Conservation (phyloP, 1,140 invertebrate genomes). For the Amphibalanus amphitrite region DNA sequence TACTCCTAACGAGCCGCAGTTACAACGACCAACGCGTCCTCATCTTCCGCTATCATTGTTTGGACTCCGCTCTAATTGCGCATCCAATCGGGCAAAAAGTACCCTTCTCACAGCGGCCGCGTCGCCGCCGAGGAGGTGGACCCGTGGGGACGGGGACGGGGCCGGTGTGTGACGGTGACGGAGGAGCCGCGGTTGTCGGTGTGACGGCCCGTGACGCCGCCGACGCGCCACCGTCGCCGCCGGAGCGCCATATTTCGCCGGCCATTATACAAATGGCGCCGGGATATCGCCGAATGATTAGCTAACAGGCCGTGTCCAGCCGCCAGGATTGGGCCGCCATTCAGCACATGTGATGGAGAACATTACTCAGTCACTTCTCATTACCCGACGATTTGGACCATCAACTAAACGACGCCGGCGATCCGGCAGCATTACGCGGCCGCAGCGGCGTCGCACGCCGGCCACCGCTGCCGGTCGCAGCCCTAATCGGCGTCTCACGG, state of each 20-base stretch:
- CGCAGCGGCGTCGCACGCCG: background rate
- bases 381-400: background rate
- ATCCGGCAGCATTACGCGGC: background rate
- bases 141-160: too few species aligned
- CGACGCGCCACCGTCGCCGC: too few species aligned
- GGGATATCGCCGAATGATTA: background rate
- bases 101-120: too few species aligned
- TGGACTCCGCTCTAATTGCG: too few species aligned
- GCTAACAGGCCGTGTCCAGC: constrained; percentile 1
- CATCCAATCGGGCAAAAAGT: too few species aligned
- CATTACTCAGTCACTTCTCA: constrained; percentile 1
- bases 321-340: background rate
- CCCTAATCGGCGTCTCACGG: background rate
- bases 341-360: background rate
- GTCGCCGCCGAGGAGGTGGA: too few species aligned
- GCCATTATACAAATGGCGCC: background rate
- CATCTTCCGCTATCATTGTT: too few species aligned
- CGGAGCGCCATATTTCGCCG: background rate
- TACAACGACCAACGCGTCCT: too few species aligned
- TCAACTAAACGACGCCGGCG: background rate
- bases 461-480: background rate
- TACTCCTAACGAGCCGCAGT: too few species aligned
- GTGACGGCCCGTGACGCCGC: too few species aligned
- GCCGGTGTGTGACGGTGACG: too few species aligned
- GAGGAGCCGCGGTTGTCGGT: too few species aligned